These are phyloP conservation scores for Coptotermes formosanus DNA, from an alignment of 1,140 invertebrate genomes.

Conservation along the genomic window DNA sequence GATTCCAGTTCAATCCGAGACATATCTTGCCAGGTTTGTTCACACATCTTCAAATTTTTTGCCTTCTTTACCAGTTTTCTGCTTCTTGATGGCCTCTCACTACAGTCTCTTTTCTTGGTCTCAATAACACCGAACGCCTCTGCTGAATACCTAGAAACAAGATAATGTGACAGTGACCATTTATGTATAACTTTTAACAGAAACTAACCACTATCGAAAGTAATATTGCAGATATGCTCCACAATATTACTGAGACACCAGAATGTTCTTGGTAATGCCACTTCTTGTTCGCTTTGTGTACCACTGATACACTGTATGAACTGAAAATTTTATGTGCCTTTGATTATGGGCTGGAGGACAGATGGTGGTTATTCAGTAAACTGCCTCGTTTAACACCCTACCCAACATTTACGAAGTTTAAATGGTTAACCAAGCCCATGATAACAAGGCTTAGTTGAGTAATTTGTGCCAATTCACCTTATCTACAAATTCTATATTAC, in stretches of 20 bases:
- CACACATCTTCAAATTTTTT: not conserved
- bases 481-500: too few relatives aligned
- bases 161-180: not conserved
- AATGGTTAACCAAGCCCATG: too few relatives aligned
- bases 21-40: not conserved
- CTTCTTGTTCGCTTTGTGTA: too few relatives aligned
- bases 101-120: not conserved
- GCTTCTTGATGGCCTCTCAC: not conserved
- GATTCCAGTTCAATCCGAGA: not conserved
- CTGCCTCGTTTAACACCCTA: too few relatives aligned
- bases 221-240: not conserved
- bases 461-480: too few relatives aligned
- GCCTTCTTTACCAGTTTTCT: not conserved
- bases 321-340: too few relatives aligned
- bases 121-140: slow-evolving; percentile 1
- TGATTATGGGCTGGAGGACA: too few relatives aligned
- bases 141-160: slow-evolving; percentile 8
- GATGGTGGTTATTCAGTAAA: too few relatives aligned
- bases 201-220: slow-evolving; percentile 40
- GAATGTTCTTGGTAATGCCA: too few relatives aligned
- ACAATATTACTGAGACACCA: not conserved
- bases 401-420: too few relatives aligned
- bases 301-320: too few relatives aligned
- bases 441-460: too few relatives aligned
- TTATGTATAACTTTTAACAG: slow-evolving; percentile 34